Evolutionary conservation across 2,797 vertebrate species (phyloP).

Genomic region (Eulemur mongoz): DNA sequence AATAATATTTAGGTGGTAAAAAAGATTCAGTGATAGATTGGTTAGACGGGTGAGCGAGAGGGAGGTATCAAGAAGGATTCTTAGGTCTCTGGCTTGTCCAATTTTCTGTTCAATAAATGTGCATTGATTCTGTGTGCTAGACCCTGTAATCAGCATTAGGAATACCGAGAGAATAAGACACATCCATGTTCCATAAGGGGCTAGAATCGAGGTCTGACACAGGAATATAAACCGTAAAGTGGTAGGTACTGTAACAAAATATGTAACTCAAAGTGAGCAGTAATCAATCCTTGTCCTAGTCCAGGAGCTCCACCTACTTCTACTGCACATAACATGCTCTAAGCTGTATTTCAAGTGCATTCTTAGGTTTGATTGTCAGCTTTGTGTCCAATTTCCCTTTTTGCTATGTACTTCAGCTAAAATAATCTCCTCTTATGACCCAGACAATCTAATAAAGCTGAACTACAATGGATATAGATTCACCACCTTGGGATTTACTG

Average conservation of each 20-base stretch:
- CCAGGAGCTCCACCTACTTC: neutral
- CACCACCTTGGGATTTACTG: neutral
- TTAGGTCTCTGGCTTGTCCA: neutral
- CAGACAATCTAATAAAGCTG: neutral
- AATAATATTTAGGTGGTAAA: neutral
- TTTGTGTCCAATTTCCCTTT: neutral
- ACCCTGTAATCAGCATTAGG: neutral
- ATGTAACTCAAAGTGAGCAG: neutral
- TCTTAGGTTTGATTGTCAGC: neutral
- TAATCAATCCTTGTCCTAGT: too few species aligned
- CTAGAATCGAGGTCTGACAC: too few species aligned
- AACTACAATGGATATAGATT: neutral
- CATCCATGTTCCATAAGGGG: neutral
- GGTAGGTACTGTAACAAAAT: neutral
- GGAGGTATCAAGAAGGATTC: neutral
- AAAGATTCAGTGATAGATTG: neutral
- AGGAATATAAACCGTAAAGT: neutral
- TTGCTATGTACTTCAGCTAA: neutral
- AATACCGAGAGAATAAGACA: neutral
- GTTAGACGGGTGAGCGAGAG: rapidly evolving
- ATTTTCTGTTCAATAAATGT: neutral
- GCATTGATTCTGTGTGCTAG: neutral
- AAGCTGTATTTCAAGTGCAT: neutral
- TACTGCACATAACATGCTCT: neutral
- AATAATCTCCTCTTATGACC: neutral